Evolutionary conservation across 2,113 vertebrate species (phyloP).

Genomic region (Chloroceryle aenea): DNA sequence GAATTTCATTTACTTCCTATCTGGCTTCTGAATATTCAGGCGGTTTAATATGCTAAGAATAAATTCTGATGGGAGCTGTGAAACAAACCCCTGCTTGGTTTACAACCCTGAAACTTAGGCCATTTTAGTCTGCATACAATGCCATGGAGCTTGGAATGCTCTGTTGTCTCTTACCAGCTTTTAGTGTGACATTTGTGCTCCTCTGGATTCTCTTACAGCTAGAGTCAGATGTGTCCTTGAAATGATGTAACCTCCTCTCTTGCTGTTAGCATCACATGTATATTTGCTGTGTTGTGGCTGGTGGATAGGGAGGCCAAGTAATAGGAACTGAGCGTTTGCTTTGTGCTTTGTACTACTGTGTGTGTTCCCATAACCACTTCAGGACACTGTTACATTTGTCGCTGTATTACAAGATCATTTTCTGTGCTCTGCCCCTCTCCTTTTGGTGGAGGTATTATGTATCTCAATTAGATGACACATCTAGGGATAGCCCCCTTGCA

Average conservation of each 20-base stretch:
- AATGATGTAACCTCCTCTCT: neutral
- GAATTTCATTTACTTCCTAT: conserved; percentile 29
- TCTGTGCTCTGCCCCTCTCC: neutral
- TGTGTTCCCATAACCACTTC: neutral
- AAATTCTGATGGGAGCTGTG: neutral
- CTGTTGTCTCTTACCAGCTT: neutral
- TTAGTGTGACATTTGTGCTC: neutral
- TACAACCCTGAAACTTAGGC: neutral
- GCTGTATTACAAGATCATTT: fast-evolving
- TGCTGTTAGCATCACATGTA: neutral
- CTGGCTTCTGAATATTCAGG: neutral
- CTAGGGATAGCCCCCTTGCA: neutral
- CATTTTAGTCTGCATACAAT: neutral
- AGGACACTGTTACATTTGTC: neutral
- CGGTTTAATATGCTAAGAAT: neutral
- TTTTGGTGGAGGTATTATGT: neutral
- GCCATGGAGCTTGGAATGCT: neutral
- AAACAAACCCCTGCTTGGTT: conserved; percentile 26
- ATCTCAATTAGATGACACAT: neutral
- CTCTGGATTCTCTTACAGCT: neutral
- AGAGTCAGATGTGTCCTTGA: neutral
- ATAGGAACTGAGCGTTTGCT: neutral
- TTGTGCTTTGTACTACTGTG: neutral
- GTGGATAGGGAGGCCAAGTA: neutral
- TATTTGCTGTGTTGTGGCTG: conserved; percentile 6